Evolutionary conservation across 1,140 invertebrate genomes (phyloP).

Genomic region (Macrosteles quadrilineatus): DNA sequence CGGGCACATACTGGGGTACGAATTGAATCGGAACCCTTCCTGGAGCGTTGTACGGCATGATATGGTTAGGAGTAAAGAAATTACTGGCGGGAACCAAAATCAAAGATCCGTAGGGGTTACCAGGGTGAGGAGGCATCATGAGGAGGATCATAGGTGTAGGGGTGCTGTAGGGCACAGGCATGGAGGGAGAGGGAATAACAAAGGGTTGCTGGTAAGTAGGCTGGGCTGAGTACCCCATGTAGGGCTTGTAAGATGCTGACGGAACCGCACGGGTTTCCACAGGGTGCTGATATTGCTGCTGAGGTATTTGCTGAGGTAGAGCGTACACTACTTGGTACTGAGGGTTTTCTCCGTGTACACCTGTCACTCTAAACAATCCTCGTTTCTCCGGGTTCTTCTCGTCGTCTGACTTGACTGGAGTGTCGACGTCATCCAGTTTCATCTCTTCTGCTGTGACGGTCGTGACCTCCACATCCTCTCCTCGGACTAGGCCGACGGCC

Average conservation of each 20-base stretch:
- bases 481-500: not conserved
- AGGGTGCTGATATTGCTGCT: not conserved
- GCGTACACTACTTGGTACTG: not conserved
- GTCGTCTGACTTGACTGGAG: not conserved
- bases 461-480: slow-evolving; percentile 4
- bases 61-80: slow-evolving; percentile 2
- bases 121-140: slow-evolving; percentile 15
- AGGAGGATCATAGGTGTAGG: slow-evolving; percentile 10
- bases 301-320: not conserved
- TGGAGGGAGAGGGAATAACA: not conserved
- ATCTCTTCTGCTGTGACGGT: not conserved
- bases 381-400: slow-evolving; percentile 14
- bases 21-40: not conserved
- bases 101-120: not conserved
- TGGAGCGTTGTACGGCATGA: not conserved
- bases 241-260: not conserved
- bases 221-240: not conserved
- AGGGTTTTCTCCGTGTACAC: slow-evolving; percentile 3
- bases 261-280: not conserved
- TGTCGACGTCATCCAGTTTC: not conserved
- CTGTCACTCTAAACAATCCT: not conserved
- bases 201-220: not conserved
- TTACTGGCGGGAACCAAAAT: not conserved
- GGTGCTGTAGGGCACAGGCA: not conserved
- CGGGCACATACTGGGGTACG: slow-evolving; percentile 1